A percentile compares a stretch with the other conserved stretches of the same genome.
These are phyloP conservation scores for Rhynchomys soricoides DNA, from an alignment of 2,113 vertebrate genomes.

Conservation along the genomic window DNA sequence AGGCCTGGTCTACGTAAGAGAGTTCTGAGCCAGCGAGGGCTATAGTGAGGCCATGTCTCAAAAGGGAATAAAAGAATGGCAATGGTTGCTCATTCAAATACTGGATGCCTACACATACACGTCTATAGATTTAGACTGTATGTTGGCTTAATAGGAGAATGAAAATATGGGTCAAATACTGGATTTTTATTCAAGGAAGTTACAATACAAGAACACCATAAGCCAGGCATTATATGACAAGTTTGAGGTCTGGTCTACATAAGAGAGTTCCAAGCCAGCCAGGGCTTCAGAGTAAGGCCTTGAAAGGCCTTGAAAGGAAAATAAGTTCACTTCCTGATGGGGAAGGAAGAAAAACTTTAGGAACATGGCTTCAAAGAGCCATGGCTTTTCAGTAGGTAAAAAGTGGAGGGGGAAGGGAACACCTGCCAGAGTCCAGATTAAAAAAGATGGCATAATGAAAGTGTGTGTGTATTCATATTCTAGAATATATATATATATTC, in stretches of 20 bases:
- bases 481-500: neutral
- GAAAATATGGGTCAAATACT: conserved; percentile 45
- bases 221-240: neutral
- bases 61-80: neutral
- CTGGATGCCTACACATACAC: neutral
- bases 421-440: neutral
- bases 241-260: neutral
- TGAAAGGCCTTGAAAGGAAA: neutral
- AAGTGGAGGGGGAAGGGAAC: neutral
- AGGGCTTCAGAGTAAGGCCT: too few species aligned
- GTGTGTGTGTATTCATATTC: neutral
- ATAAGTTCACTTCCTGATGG: neutral
- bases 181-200: neutral
- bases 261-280: too few species aligned
- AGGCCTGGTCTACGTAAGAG: neutral
- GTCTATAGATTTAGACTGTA: neutral
- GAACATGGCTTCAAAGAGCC: neutral
- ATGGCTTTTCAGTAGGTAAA: neutral
- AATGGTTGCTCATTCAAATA: conserved; percentile 21
- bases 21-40: neutral
- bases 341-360: neutral
- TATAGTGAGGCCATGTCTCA: neutral
- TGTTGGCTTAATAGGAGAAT: neutral
- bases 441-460: conserved; percentile 27
- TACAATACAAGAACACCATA: neutral